phyloP scores from a whole-genome alignment of 2,888 invertebrate genomes.

The Parelbella ahira region DNA sequence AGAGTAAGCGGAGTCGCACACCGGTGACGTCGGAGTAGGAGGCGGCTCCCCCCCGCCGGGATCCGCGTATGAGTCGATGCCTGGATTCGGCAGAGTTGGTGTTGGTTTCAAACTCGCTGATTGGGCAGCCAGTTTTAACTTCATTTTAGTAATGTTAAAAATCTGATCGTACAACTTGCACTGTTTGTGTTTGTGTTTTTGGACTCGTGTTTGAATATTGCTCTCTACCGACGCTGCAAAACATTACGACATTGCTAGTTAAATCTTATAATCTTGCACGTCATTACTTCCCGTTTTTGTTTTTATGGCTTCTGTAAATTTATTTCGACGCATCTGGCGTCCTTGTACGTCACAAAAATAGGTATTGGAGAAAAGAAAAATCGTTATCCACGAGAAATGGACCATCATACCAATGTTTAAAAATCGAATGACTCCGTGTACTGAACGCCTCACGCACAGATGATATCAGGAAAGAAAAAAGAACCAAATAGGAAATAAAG shows the following conservation, averaged over 20 bases:
- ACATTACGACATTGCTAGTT: slow-evolving; percentile 33
- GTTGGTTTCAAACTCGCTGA: slow-evolving; percentile 37
- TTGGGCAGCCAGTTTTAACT: slow-evolving; percentile 40
- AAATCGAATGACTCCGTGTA: too few relatives aligned
- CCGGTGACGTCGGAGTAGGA: slow-evolving; percentile 71
- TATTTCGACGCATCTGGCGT: slow-evolving; percentile 39
- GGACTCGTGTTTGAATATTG: slow-evolving; percentile 33
- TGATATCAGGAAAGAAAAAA: slow-evolving; percentile 36
- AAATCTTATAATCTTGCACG: slow-evolving; percentile 28
- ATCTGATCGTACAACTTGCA: slow-evolving; percentile 35
- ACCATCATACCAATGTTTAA: slow-evolving; percentile 27
- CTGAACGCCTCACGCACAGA: slow-evolving; percentile 43
- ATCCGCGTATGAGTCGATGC: slow-evolving; percentile 72
- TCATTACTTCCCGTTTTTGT: slow-evolving; percentile 29
- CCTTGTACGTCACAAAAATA: slow-evolving; percentile 26
- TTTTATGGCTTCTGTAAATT: slow-evolving; percentile 36
- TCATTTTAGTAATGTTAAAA: slow-evolving; percentile 38
- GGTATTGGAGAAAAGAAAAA: slow-evolving; percentile 23
- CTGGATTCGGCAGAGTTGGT: slow-evolving; percentile 50
- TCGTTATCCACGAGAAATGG: slow-evolving; percentile 33
- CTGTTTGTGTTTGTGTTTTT: slow-evolving; percentile 29
- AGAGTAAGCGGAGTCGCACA: slow-evolving; percentile 74
- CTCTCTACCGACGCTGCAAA: slow-evolving; percentile 38
- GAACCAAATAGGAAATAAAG: slow-evolving; percentile 47
- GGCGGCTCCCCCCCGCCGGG: slow-evolving; percentile 73